Evolutionary conservation across 37 sponge, comb jelly and placozoan species (phyloP).

Genomic region (Sycon ciliatum): DNA sequence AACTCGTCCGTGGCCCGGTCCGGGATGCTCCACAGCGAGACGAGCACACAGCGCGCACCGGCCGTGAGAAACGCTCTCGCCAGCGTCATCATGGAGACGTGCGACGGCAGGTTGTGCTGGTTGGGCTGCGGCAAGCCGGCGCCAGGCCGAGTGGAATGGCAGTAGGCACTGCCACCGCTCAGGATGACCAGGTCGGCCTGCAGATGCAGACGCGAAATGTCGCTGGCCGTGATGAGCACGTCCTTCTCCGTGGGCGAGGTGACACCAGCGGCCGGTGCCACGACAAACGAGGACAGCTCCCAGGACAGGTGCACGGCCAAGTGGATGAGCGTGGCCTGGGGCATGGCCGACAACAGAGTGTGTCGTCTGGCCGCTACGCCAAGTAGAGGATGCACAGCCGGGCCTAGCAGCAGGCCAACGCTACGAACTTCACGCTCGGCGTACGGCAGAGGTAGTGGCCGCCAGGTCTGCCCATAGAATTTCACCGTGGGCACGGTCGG

Average conservation of each 20-base stretch:
- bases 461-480: background rate
- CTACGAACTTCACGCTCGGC: background rate
- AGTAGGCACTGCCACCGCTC: no score
- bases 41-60: background rate
- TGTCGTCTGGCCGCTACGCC: background rate
- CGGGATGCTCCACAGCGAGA: background rate
- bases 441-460: background rate
- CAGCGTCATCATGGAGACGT: background rate
- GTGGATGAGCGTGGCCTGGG: background rate
- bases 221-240: background rate
- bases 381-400: background rate
- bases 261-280: background rate
- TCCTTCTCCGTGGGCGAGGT: background rate
- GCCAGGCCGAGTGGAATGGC: no score
- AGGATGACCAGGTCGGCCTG: background rate
- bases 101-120: background rate
- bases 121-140: background rate
- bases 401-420: slow-evolving; percentile 5
- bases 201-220: background rate
- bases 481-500: slow-evolving; percentile 1
- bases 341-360: background rate
- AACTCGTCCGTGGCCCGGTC: slow-evolving; percentile 11
- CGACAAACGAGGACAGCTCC: slow-evolving; percentile 1
- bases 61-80: background rate
- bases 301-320: background rate